Evolutionary conservation across 2,888 invertebrate species (phyloP).

Genomic region (Dryocosmus kuriphilus): DNA sequence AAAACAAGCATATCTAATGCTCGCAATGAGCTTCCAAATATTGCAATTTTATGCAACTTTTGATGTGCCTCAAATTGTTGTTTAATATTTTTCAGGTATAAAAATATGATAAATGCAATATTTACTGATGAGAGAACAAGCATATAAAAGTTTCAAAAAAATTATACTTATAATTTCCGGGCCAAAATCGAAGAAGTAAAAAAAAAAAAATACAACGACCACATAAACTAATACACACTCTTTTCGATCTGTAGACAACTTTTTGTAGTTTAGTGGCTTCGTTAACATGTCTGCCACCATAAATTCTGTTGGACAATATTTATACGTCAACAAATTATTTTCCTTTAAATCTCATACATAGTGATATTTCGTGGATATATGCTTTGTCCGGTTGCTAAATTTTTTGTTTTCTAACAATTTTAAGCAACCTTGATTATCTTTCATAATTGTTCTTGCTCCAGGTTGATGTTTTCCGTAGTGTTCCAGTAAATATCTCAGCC

Average conservation of each 20-base stretch:
- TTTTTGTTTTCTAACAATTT: constrained; percentile 52
- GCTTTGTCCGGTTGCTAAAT: constrained; percentile 54
- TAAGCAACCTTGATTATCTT: constrained; percentile 61
- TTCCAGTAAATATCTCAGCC: constrained; percentile 54
- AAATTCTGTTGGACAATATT: constrained; percentile 60
- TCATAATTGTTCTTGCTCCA: constrained; percentile 51
- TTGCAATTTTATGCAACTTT: too few species aligned
- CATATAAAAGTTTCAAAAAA: too few species aligned
- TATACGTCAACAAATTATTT: constrained; percentile 45
- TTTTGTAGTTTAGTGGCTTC: constrained; percentile 57
- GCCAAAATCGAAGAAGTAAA: too few species aligned
- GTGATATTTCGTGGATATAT: constrained; percentile 48
- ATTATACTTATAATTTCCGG: too few species aligned
- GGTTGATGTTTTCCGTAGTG: constrained; percentile 46
- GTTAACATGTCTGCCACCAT: constrained; percentile 60
- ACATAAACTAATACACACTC: not conserved
- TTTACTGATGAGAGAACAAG: too few species aligned
- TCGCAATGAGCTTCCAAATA: too few species aligned
- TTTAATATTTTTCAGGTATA: too few species aligned
- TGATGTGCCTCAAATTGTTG: too few species aligned
- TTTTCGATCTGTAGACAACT: constrained; percentile 24
- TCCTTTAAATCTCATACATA: constrained; percentile 36
- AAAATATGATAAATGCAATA: too few species aligned
- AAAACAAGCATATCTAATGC: too few species aligned
- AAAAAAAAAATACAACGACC: not conserved